Percentiles rank a stretch among this genome's conserved stretches.
phyloP scores from a whole-genome alignment of 1,140 invertebrate species.

The Lasaia peninsularis region DNA sequence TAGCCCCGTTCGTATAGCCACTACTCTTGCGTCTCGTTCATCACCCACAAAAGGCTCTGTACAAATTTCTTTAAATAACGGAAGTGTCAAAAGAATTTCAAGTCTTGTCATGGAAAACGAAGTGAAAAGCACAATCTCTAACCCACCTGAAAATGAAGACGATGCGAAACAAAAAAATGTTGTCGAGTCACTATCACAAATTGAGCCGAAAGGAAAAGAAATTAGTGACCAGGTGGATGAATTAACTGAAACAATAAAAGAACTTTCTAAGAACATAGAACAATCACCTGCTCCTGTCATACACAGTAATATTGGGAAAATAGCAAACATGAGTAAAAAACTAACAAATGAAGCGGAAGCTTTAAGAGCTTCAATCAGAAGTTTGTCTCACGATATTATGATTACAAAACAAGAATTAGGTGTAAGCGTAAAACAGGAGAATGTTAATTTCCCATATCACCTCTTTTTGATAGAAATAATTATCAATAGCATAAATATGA shows the following conservation, averaged over 20 bases:
- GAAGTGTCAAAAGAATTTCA: constrained; percentile 20
- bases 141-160: constrained; percentile 3
- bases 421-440: constrained; percentile 27
- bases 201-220: constrained; percentile 35
- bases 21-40: constrained; percentile 2
- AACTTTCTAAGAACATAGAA: constrained; percentile 30
- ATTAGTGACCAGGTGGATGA: constrained; percentile 40
- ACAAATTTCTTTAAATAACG: constrained; percentile 24
- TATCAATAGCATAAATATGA: constrained; percentile 68
- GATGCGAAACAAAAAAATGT: constrained; percentile 25
- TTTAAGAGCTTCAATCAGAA: constrained; percentile 54
- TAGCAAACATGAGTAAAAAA: constrained; percentile 56
- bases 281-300: constrained; percentile 30
- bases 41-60: constrained; percentile 26
- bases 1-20: constrained; percentile 7
- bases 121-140: not conserved
- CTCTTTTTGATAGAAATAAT: constrained; percentile 64
- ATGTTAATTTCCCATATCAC: constrained; percentile 63
- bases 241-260: constrained; percentile 27
- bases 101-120: not conserved
- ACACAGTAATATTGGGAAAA: constrained; percentile 58
- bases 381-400: constrained; percentile 50
- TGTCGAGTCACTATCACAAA: constrained; percentile 13
- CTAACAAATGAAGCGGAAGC: constrained; percentile 61
- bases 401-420: constrained; percentile 49